Evolutionary conservation across 2,113 vertebrate species (phyloP), one percentile per base, ranked within the genome.

Genomic region (Sialia sialis): DNA sequence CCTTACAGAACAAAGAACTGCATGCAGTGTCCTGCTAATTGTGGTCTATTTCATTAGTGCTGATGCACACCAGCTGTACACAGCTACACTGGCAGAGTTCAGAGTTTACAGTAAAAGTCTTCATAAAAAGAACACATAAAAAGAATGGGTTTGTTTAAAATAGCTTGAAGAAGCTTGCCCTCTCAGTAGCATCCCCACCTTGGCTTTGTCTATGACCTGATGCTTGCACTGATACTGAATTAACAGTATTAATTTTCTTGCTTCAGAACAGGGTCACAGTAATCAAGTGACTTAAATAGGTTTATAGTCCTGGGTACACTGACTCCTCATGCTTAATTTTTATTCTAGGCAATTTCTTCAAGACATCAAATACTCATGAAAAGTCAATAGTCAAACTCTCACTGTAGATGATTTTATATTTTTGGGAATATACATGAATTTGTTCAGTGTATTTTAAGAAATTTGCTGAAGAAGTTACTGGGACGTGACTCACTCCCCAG

Each of bases 401-500:
- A 23, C 11, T 76, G 14, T 32, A 76, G 38, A 25, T 34, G 2
- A 64, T 23, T 59, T 25, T 11, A 82, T 43, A 38, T 46, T 75
- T 91, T 93, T 72, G 58, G 63, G 58, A 85, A 49, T 38, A 44
- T 14, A 69, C 11, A 38, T 76, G 6, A 60, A 90, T 85, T 19
- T 0, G 0, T 54, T 58, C 32, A 10, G 29, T 56, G 19, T 25
- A 25, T 84, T 87, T 69, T 30, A 94, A 93, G 29, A 75, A 72
- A 41, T 36, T 81, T 75, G 6, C n/a, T 4, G 4, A 63, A 77
- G 56, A 29, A 10, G 9, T 80, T 89, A 44, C 5, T 69, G 23
- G 27, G 26, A n/a, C 7, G 20, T 52, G 23, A 16, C 20, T 87
- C 0, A 0, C 13, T 7, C 7, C 4, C 4, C 22, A 19, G 4